Base-by-base conservation (phyloP, 2,797 vertebrate genomes). In the Crenichthys baileyi region DNA sequence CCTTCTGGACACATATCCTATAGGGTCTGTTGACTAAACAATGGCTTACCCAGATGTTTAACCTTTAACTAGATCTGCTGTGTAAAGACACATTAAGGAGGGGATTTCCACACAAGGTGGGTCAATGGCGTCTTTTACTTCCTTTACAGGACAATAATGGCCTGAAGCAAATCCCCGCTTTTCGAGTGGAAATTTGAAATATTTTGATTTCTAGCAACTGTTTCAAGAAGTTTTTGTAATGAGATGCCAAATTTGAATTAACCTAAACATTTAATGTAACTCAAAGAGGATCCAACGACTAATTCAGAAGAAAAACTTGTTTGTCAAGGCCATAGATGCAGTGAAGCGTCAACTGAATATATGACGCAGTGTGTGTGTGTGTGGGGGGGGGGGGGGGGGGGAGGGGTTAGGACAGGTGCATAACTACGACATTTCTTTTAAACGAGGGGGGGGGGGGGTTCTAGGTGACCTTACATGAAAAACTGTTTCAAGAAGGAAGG, bases 11-110 rank as follows among this genome's bases (percentile, higher is more conserved):
- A 51, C 7, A 13, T 46, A 41, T 48, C 24, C 36, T 12, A 7
- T 7, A 12, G 20, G 4, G 7, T 18, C 46, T 87, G 88, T 89
- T 89, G 83, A 67, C 77, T 81, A 89, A 85, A 90, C 85, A 86
- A 41, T 56, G 44, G 24, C 56, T 60, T 53, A 82, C 72, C 76
- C 75, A 79, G 89, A 90, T 82, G 78, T 87, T 89, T 88, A 80
- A 85, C 85, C 84, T 83, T 44, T 72, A 85, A 88, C 86, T 76
- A 71, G 58, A 41, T 2, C 12, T 48, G 76, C 74, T 60, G 48
- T 48, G 77, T n/a, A 75, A 80, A 70, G 16, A 29, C 80, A 39
- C 50, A 29, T 11, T 56, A 75, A 63, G 50, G 31, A 16, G 31
- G 65, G 55, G 61, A 80, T 71, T 81, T 85, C 76, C 56, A 70